Percentiles rank a stretch among this genome's conserved stretches.
Conservation (phyloP, 2,113 vertebrate genomes). For the Upupa epops region DNA sequence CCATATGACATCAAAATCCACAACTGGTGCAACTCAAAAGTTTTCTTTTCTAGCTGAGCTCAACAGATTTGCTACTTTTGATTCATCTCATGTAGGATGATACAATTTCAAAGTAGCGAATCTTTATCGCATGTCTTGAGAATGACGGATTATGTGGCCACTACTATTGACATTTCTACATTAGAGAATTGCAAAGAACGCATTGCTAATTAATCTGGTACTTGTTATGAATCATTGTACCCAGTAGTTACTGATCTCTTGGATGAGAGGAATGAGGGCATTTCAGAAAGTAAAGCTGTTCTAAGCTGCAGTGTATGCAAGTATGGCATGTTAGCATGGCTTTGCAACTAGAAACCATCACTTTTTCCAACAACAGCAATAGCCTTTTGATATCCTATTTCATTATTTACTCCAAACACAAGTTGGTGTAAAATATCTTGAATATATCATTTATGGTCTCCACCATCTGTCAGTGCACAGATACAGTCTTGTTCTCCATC, state of each 20-base stretch:
- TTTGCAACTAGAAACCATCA: neutral
- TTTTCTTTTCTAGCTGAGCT: neutral
- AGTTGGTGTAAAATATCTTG: slow-evolving; percentile 1
- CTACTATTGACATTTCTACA: neutral
- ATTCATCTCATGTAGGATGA: neutral
- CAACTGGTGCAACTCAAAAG: neutral
- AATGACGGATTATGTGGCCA: neutral
- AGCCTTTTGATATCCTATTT: slow-evolving; percentile 6
- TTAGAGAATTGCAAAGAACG: neutral
- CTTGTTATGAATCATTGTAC: neutral
- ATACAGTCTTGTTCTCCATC: slow-evolving; percentile 32
- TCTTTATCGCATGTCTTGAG: too few species aligned
- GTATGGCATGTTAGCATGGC: neutral
- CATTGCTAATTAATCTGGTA: neutral
- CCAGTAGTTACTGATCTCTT: neutral
- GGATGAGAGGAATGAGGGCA: neutral
- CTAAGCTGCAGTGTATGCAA: neutral
- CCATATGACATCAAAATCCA: neutral
- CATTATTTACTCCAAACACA: slow-evolving; percentile 38
- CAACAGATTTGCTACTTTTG: neutral
- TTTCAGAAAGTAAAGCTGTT: neutral
- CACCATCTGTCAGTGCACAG: slow-evolving; percentile 28
- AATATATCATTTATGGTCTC: neutral
- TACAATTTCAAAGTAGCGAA: too few species aligned
- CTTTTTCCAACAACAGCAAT: neutral